These are phyloP conservation scores for Corythucha ciliata DNA, from an alignment of 2,888 invertebrate genomes.

Conservation along the genomic window DNA sequence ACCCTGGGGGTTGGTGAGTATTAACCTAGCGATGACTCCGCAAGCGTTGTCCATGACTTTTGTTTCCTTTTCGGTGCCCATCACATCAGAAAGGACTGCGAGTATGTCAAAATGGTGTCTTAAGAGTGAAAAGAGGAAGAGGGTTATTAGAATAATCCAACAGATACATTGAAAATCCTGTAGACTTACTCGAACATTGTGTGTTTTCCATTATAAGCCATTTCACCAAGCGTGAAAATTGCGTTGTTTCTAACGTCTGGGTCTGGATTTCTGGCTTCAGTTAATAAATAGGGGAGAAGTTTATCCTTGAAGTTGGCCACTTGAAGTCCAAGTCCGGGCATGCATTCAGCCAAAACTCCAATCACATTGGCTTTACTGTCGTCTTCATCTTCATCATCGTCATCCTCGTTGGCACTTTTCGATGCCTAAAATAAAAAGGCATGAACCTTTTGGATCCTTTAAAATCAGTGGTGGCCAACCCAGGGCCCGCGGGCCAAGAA, in stretches of 20 bases:
- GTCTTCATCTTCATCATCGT: slow-evolving; percentile 24
- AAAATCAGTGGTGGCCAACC: no score
- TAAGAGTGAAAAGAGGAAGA: slow-evolving; percentile 33
- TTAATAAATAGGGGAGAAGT: slow-evolving; percentile 54
- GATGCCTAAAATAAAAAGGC: no score
- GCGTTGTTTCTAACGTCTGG: slow-evolving; percentile 68
- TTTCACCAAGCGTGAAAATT: slow-evolving; percentile 64
- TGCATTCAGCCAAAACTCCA: slow-evolving; percentile 64
- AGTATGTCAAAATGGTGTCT: slow-evolving; percentile 58
- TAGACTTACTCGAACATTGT: slow-evolving; percentile 49
- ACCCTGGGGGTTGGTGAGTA: slow-evolving; percentile 52
- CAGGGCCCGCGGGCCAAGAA: no score
- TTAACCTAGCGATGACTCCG: slow-evolving; percentile 64
- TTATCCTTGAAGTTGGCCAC: slow-evolving; percentile 48
- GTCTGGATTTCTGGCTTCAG: slow-evolving; percentile 51
- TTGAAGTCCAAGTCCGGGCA: slow-evolving; percentile 50
- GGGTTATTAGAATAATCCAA: not conserved
- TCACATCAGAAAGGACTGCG: slow-evolving; percentile 54
- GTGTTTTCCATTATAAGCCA: slow-evolving; percentile 57
- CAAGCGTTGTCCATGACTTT: slow-evolving; percentile 67
- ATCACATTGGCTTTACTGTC: slow-evolving; percentile 34
- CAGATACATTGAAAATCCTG: not conserved
- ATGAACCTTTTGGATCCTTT: no score
- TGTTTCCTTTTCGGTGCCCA: slow-evolving; percentile 54
- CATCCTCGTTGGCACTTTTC: no score